phyloP scores from a whole-genome alignment of 2,888 invertebrate genomes.

The Cataglyphis livida region DNA sequence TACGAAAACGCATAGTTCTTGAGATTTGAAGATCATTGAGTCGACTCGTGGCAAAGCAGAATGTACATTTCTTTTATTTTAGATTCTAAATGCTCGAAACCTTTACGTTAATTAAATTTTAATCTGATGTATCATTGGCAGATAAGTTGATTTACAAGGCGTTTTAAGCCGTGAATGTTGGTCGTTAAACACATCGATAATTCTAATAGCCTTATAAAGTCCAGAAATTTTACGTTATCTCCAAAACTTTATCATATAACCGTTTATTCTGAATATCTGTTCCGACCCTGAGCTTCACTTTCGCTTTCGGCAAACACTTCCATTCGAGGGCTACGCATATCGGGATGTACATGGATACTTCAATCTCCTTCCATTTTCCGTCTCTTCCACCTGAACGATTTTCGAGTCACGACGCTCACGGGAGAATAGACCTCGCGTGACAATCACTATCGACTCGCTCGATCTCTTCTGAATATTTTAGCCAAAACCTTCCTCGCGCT shows the following conservation, averaged over 20 bases:
- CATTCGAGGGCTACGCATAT: conserved; percentile 24
- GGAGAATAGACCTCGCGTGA: conserved; percentile 39
- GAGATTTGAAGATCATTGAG: background rate
- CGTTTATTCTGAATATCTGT: conserved; percentile 27
- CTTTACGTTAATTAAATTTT: background rate
- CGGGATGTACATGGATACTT: conserved; percentile 6
- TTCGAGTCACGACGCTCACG: conserved; percentile 48
- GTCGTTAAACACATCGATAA: background rate
- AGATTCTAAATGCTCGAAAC: background rate
- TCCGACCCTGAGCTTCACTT: conserved; percentile 8
- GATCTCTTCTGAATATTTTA: conserved; percentile 51
- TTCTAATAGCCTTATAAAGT: background rate
- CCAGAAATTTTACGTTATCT: conserved; percentile 1
- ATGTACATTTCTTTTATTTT: background rate
- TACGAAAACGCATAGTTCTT: background rate
- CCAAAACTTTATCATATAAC: background rate
- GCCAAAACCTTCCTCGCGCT: conserved; percentile 22
- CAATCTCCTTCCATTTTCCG: conserved; percentile 51
- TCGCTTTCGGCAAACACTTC: conserved; percentile 26
- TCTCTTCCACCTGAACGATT: conserved; percentile 49
- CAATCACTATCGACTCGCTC: conserved; percentile 51
- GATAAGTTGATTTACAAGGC: background rate
- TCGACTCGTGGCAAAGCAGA: background rate
- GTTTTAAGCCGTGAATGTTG: background rate
- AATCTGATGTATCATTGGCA: background rate